Conservation (phyloP, 2,113 vertebrate species). For the Brachirus orientalis region DNA sequence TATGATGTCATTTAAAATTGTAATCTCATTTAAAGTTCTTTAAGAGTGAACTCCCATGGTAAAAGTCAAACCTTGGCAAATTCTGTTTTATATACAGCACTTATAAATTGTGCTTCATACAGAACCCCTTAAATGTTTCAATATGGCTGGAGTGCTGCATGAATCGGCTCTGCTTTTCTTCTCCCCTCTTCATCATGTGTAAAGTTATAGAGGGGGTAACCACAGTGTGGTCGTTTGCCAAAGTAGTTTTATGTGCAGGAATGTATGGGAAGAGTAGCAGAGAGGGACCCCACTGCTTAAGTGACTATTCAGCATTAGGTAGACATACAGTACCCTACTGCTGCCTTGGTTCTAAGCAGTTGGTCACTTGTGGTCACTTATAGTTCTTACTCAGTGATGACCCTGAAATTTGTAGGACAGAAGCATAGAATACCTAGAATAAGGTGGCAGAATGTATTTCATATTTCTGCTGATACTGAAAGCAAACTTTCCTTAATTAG, state of each 20-base stretch:
- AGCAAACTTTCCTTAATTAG: neutral
- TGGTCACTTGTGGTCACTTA: slow-evolving; percentile 20
- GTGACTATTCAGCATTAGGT: slow-evolving; percentile 18
- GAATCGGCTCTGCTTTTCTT: slow-evolving; percentile 44
- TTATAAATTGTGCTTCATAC: slow-evolving; percentile 52
- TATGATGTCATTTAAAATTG: slow-evolving; percentile 48
- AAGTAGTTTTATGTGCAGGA: slow-evolving; percentile 48
- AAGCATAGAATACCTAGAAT: no score
- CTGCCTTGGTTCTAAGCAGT: slow-evolving; percentile 15
- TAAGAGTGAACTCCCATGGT: slow-evolving; percentile 36
- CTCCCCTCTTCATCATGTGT: slow-evolving; percentile 36
- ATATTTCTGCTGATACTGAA: neutral
- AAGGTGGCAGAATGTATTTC: neutral
- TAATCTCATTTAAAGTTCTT: slow-evolving; percentile 45
- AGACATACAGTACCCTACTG: slow-evolving; percentile 30
- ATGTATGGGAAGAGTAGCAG: slow-evolving; percentile 36
- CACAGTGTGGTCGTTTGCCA: slow-evolving; percentile 47
- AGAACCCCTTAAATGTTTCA: slow-evolving; percentile 59
- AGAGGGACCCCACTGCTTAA: slow-evolving; percentile 25
- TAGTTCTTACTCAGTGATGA: slow-evolving; percentile 1
- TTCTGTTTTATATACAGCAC: slow-evolving; percentile 49
- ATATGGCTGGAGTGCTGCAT: slow-evolving; percentile 31
- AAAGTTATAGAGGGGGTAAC: slow-evolving; percentile 50
- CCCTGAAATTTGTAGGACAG: neutral
- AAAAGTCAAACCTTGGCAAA: slow-evolving; percentile 26